Conservation (phyloP, 2,797 vertebrate species). For the Mionectes olivaceus region DNA sequence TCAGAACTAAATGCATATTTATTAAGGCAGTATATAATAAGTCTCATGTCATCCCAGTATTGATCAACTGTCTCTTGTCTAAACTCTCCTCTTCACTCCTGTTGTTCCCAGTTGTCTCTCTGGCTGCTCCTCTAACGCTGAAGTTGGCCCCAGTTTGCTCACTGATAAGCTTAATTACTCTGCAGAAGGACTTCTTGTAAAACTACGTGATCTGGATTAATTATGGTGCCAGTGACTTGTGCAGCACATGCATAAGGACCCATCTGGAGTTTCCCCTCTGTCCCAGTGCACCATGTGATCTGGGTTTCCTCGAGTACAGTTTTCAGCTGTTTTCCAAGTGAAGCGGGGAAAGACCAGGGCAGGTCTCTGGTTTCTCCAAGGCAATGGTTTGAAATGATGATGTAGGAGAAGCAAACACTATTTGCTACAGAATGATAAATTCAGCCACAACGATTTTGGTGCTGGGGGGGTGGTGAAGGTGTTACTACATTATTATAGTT, state of each 20-base stretch:
- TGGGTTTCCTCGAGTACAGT: neutral
- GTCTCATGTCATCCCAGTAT: slow-evolving; percentile 4
- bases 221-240: slow-evolving; percentile 18
- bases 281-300: neutral
- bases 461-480: neutral
- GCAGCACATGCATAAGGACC: neutral
- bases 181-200: slow-evolving; percentile 42
- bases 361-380: neutral
- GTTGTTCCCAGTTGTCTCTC: neutral
- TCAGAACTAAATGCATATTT: slow-evolving; percentile 33
- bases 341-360: neutral
- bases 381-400: neutral
- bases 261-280: neutral
- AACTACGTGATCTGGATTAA: slow-evolving; percentile 45
- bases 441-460: fast-evolving
- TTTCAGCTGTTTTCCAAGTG: neutral
- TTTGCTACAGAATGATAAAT: neutral
- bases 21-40: neutral
- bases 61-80: neutral
- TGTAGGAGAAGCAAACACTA: neutral
- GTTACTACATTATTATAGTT: neutral
- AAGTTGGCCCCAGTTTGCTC: neutral
- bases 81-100: neutral
- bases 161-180: slow-evolving; percentile 55
- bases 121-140: neutral